Conservation (phyloP, 2,797 vertebrate genomes). For the Acanthiza pusilla region DNA sequence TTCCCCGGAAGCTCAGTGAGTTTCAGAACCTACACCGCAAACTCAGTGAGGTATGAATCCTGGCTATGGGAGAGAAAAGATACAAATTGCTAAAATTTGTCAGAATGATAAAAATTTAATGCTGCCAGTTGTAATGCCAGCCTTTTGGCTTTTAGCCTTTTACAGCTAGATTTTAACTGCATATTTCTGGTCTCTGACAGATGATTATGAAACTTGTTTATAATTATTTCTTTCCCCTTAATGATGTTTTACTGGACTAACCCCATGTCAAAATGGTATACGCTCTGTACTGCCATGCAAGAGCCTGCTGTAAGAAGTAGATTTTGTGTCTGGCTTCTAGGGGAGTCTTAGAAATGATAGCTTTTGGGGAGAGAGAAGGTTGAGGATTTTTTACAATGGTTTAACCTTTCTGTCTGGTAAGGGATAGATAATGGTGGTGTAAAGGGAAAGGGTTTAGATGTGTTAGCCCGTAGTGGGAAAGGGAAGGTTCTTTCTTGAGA, state of each 20-base stretch:
- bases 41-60: conserved; percentile 87
- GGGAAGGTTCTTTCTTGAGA: not conserved
- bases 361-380: not conserved
- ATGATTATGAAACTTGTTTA: not conserved
- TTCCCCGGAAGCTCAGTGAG: conserved; percentile 91
- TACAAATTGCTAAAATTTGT: not conserved
- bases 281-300: not conserved
- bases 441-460: not conserved
- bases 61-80: not conserved
- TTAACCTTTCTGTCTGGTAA: not conserved
- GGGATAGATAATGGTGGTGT: not conserved
- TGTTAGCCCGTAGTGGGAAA: not conserved
- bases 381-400: not conserved
- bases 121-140: not conserved
- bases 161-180: not conserved
- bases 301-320: not conserved
- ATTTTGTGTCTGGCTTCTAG: not conserved
- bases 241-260: not conserved
- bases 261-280: not conserved
- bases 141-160: not conserved
- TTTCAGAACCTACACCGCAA: conserved; percentile 95
- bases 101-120: not conserved
- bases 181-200: not conserved
- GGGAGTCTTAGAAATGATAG: not conserved
- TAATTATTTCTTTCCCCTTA: not conserved